Percentiles rank a stretch among this genome's conserved stretches.
These are phyloP conservation scores for Argentina silus DNA, from an alignment of 2,797 vertebrate genomes.

Conservation along the genomic window DNA sequence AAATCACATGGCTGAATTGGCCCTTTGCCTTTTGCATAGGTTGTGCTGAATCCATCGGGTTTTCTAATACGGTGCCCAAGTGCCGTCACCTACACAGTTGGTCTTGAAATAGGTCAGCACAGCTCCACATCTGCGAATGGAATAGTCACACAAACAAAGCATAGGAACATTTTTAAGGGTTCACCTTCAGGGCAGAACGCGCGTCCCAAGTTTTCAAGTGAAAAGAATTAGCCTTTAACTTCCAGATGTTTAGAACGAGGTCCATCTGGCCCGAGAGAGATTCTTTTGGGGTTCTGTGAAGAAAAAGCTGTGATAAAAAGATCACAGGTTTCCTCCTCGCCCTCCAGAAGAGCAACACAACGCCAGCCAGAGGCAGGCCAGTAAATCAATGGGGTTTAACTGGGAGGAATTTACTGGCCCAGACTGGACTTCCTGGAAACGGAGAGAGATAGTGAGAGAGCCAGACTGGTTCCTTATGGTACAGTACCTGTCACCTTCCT, in stretches of 20 bases:
- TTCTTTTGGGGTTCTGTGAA: slow-evolving; percentile 44
- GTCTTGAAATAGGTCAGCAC: slow-evolving; percentile 28
- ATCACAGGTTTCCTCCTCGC: slow-evolving; percentile 68
- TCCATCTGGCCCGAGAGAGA: slow-evolving; percentile 56
- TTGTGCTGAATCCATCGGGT: neutral
- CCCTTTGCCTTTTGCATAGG: neutral
- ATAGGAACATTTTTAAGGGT: slow-evolving; percentile 62
- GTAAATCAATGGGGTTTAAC: slow-evolving; percentile 10
- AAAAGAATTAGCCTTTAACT: slow-evolving; percentile 58
- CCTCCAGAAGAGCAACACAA: slow-evolving; percentile 44
- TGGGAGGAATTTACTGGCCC: slow-evolving; percentile 17
- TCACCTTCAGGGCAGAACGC: slow-evolving; percentile 74
- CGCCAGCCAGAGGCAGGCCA: slow-evolving; percentile 8
- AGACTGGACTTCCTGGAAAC: slow-evolving; percentile 17
- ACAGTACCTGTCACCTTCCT: neutral
- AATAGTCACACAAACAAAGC: slow-evolving; percentile 29
- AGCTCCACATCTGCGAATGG: slow-evolving; percentile 47
- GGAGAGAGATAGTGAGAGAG: neutral
- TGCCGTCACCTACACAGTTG: slow-evolving; percentile 32
- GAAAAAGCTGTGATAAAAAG: slow-evolving; percentile 60
- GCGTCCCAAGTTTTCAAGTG: slow-evolving; percentile 60
- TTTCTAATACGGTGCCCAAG: slow-evolving; percentile 4
- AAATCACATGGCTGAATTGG: neutral
- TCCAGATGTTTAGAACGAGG: slow-evolving; percentile 73
- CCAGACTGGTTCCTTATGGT: neutral